These are phyloP conservation scores for Aplysia californica DNA, from an alignment of 1,140 invertebrate genomes.

Conservation along the genomic window DNA sequence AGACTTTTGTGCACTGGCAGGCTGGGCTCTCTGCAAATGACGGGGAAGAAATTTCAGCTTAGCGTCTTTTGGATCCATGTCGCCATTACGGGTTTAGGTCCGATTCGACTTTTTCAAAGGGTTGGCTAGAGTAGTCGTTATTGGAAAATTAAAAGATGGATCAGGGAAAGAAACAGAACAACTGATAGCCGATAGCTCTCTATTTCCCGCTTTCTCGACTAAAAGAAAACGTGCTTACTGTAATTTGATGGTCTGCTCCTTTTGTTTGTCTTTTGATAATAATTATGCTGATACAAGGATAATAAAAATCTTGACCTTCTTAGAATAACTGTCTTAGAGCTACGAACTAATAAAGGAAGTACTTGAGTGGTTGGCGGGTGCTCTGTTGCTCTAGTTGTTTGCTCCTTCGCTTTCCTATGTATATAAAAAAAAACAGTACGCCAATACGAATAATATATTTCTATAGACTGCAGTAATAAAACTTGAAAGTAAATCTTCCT, in stretches of 20 bases:
- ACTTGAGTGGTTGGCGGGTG: not conserved
- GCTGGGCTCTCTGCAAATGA: conserved; percentile 17
- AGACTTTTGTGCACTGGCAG: not conserved
- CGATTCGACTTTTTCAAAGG: too few relatives aligned
- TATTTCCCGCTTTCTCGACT: not conserved
- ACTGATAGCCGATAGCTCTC: too few relatives aligned
- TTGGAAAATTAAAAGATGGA: not conserved
- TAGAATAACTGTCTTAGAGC: not conserved
- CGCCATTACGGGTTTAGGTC: too few relatives aligned
- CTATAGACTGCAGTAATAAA: too few relatives aligned
- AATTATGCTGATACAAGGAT: not conserved
- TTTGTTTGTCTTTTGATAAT: not conserved
- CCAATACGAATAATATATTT: too few relatives aligned
- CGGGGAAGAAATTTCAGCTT: conserved; percentile 22
- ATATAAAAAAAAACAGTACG: too few relatives aligned
- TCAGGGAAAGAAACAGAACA: not conserved
- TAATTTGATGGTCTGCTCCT: not conserved
- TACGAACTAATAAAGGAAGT: not conserved
- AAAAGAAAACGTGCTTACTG: not conserved
- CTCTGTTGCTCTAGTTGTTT: too few relatives aligned
- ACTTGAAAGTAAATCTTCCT: too few relatives aligned
- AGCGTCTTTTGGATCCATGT: conserved; percentile 11
- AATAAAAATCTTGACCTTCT: not conserved
- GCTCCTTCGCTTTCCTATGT: too few relatives aligned
- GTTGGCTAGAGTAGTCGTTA: too few relatives aligned